phyloP scores from a whole-genome alignment of 2,888 invertebrate species.

The Holacanthella duospinosa region DNA sequence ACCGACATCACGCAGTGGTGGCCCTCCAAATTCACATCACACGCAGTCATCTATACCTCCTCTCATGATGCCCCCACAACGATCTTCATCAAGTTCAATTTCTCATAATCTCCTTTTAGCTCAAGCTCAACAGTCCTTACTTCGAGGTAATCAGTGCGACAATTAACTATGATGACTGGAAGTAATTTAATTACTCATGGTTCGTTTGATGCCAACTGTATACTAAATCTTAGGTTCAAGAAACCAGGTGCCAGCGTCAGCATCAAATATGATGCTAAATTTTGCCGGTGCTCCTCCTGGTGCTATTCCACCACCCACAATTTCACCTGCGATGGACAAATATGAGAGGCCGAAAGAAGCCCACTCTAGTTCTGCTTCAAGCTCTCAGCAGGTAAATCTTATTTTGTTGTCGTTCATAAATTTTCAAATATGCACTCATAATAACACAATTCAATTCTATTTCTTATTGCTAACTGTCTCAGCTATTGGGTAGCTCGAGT shows the following conservation, averaged over 20 bases:
- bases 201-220: neutral
- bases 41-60: constrained; percentile 31
- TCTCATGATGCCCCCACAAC: constrained; percentile 47
- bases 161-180: too few relatives aligned
- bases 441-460: neutral
- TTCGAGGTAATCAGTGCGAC: constrained; percentile 41
- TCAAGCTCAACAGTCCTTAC: constrained; percentile 46
- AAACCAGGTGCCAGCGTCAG: constrained; percentile 18
- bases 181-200: too few relatives aligned
- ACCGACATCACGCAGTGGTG: constrained; percentile 44
- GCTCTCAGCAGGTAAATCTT: too few relatives aligned
- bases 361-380: constrained; percentile 27
- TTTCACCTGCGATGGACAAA: constrained; percentile 34
- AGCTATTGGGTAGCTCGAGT: constrained; percentile 20
- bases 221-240: constrained; percentile 6
- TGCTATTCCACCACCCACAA: constrained; percentile 34
- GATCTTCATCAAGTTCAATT: constrained; percentile 44
- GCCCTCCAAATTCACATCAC: constrained; percentile 29
- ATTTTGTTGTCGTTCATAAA: too few relatives aligned
- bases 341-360: constrained; percentile 38
- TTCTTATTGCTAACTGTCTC: neutral
- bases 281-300: constrained; percentile 36
- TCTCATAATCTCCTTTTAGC: constrained; percentile 45
- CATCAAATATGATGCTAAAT: constrained; percentile 34
- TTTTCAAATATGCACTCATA: too few relatives aligned